A percentile compares a stretch with the other conserved stretches of the same genome.
phyloP scores from a whole-genome alignment of 2,888 invertebrate genomes.

The Athetis lepigone region DNA sequence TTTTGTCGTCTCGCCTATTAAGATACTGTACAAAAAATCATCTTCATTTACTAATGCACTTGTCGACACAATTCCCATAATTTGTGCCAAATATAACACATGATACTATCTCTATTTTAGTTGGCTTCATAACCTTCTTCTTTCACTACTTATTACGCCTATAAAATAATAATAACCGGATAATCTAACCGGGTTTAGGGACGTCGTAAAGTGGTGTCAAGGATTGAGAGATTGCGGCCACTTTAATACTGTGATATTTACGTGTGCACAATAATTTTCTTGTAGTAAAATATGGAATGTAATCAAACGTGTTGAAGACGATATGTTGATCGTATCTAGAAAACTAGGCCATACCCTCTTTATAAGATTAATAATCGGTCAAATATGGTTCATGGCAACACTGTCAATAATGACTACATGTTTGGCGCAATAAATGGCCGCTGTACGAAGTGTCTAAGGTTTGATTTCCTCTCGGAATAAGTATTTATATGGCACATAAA shows the following conservation, averaged over 20 bases:
- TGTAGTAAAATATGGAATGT: background rate
- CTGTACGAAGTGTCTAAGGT: too few relatives aligned
- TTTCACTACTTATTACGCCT: conserved; percentile 30
- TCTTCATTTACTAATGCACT: too few relatives aligned
- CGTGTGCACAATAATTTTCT: background rate
- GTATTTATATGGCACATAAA: too few relatives aligned
- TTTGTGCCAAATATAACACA: background rate
- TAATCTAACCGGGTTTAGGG: conserved; percentile 48
- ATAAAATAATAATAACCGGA: conserved; percentile 51
- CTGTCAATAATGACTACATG: background rate
- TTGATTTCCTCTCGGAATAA: too few relatives aligned
- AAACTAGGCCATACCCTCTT: background rate
- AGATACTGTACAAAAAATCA: too few relatives aligned
- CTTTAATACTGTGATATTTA: conserved; percentile 27
- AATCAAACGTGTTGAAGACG: too few relatives aligned
- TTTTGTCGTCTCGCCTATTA: too few relatives aligned
- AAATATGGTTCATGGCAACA: background rate
- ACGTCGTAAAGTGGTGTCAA: conserved; percentile 54
- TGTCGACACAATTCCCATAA: background rate
- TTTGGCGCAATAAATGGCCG: too few relatives aligned
- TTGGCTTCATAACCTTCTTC: conserved; percentile 30
- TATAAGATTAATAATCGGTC: too few relatives aligned
- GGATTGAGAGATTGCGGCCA: conserved; percentile 38
- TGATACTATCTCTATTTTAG: background rate
- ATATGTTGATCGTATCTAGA: background rate